phyloP scores from a whole-genome alignment of 1,140 invertebrate species.

The Zaprionus capensis region DNA sequence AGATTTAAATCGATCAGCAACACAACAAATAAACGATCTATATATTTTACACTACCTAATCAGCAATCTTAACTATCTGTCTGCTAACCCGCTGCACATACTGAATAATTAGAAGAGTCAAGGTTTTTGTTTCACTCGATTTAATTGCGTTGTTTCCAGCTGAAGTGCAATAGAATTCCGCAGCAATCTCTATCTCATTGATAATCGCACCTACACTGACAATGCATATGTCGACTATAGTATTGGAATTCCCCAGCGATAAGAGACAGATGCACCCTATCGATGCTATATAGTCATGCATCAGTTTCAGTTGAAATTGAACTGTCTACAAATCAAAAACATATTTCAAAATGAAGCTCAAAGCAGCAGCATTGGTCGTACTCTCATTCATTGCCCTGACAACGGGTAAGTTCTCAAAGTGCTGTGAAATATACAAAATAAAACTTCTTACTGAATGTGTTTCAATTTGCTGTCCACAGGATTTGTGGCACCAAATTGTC shows the following conservation, averaged over 20 bases:
- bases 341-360: constrained; percentile 32
- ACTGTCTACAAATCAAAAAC: not conserved
- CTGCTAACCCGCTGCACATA: not conserved
- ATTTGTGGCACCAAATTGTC: constrained; percentile 33
- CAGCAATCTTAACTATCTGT: not conserved
- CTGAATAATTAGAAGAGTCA: not conserved
- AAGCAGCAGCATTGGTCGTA: constrained; percentile 16
- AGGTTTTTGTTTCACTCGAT: not conserved
- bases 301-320: constrained; percentile 22
- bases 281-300: constrained; percentile 1
- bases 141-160: constrained; percentile 8
- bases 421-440: not conserved
- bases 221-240: not conserved
- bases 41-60: not conserved
- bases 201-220: constrained; percentile 2
- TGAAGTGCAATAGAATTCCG: not conserved
- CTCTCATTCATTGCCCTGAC: constrained; percentile 11
- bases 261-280: constrained; percentile 1
- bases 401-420: constrained; percentile 35
- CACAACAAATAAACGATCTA: not conserved
- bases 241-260: constrained; percentile 7
- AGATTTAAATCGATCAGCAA: not conserved
- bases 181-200: not conserved
- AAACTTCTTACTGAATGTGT: not conserved
- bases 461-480: constrained; percentile 9